Evolutionary conservation across 2,797 vertebrate species (phyloP).

Genomic region (Pangasius macronema): DNA sequence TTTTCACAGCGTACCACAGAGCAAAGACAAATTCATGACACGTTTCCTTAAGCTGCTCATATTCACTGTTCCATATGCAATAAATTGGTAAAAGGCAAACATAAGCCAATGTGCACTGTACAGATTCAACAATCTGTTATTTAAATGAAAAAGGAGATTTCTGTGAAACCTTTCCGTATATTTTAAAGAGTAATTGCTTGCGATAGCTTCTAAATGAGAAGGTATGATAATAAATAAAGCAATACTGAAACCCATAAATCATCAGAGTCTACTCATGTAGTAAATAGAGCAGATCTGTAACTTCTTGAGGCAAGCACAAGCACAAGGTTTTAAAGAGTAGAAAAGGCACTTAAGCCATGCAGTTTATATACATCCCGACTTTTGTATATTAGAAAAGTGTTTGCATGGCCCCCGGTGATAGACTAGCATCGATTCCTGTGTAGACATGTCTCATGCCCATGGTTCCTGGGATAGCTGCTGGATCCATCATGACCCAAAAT

Average conservation of each 20-base stretch:
- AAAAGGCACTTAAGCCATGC: background rate
- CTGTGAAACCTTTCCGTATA: constrained; percentile 14
- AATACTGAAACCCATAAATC: constrained; percentile 31
- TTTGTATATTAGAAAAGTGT: background rate
- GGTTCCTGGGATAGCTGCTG: background rate
- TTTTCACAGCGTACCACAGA: background rate
- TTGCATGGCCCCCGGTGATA: no score
- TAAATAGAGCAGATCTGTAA: constrained; percentile 4
- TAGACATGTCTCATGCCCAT: background rate
- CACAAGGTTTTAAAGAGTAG: background rate
- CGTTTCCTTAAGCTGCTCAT: constrained; percentile 9
- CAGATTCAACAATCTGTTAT: constrained; percentile 40
- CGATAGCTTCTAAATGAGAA: constrained; percentile 14
- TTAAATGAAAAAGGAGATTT: background rate
- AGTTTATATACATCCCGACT: background rate
- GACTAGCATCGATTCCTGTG: background rate
- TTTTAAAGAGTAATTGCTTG: background rate
- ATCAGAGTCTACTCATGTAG: background rate
- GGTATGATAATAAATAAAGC: constrained; percentile 34
- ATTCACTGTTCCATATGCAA: constrained; percentile 15
- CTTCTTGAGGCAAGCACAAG: background rate
- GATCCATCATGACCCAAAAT: background rate
- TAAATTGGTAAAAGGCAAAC: constrained; percentile 20
- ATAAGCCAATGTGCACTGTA: background rate
- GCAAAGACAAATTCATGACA: constrained; percentile 19